A percentile compares a stretch with the other conserved stretches of the same genome.
These are phyloP conservation scores for Ernsta delagoae DNA, from an alignment of 2,888 invertebrate genomes.

Conservation along the genomic window DNA sequence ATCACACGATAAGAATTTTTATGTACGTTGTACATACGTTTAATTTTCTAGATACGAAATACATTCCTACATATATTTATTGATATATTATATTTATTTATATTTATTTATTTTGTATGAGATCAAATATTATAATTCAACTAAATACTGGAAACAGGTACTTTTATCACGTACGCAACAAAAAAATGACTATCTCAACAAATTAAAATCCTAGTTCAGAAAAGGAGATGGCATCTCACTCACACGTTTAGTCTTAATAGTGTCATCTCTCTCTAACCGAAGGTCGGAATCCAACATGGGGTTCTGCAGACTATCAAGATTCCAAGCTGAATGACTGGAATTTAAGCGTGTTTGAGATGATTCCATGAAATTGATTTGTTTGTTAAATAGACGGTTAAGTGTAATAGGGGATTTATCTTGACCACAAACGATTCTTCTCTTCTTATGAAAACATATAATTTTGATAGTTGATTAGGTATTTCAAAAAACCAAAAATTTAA, in stretches of 20 bases:
- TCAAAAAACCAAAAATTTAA: too few species aligned
- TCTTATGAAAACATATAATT: too few species aligned
- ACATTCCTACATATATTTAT: too few species aligned
- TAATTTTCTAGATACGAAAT: too few species aligned
- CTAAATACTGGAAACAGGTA: too few species aligned
- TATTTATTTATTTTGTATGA: too few species aligned
- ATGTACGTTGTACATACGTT: too few species aligned
- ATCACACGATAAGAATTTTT: too few species aligned
- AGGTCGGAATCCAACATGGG: conserved; percentile 15
- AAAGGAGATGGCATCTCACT: neutral
- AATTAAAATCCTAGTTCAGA: conserved; percentile 1
- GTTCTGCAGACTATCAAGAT: conserved; percentile 24
- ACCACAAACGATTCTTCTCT: too few species aligned
- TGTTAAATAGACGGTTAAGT: neutral
- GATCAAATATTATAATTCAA: too few species aligned
- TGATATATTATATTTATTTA: too few species aligned
- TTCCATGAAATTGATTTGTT: conserved; percentile 27
- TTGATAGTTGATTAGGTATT: too few species aligned
- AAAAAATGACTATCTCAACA: neutral
- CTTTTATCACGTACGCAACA: neutral
- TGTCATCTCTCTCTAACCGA: conserved; percentile 8
- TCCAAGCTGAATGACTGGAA: conserved; percentile 26
- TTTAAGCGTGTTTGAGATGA: conserved; percentile 25
- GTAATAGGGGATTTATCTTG: neutral
- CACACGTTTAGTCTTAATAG: neutral